Percentiles rank a stretch among this genome's conserved stretches.
Evolutionary conservation across 2,113 vertebrate species (phyloP).

Genomic region (Gavialis gangeticus): DNA sequence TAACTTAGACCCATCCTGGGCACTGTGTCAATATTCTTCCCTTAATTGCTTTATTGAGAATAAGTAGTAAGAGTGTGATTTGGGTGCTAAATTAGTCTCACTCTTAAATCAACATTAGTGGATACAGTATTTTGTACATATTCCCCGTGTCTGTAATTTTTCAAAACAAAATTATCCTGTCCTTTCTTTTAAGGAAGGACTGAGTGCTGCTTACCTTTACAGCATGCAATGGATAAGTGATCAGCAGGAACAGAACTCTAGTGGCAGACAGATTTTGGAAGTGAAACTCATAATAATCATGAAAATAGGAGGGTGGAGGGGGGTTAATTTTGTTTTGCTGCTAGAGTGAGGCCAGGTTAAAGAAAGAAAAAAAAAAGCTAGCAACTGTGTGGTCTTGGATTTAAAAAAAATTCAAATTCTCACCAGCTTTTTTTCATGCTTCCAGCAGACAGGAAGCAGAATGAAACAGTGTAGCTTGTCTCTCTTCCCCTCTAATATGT

Average conservation of each 20-base stretch:
- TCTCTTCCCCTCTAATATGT: conserved; percentile 25
- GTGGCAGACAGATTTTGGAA: neutral
- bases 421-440: conserved; percentile 59
- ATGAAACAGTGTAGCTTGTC: conserved; percentile 57
- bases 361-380: neutral
- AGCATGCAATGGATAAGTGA: neutral
- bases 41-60: neutral
- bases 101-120: neutral
- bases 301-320: neutral
- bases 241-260: neutral
- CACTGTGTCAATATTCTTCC: neutral
- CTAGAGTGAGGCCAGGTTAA: neutral
- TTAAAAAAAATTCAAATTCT: conserved; percentile 54
- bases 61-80: neutral
- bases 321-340: neutral
- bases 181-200: neutral
- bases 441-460: conserved; percentile 60
- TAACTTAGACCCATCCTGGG: neutral
- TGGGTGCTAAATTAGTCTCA: accelerated
- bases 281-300: neutral
- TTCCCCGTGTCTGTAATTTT: no score
- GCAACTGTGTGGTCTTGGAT: conserved; percentile 14
- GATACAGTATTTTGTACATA: neutral
- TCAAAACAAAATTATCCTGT: neutral
- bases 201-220: neutral